These are phyloP conservation scores for Halcyon smyrnensis DNA, from an alignment of 2,797 vertebrate species.

Conservation along the genomic window DNA sequence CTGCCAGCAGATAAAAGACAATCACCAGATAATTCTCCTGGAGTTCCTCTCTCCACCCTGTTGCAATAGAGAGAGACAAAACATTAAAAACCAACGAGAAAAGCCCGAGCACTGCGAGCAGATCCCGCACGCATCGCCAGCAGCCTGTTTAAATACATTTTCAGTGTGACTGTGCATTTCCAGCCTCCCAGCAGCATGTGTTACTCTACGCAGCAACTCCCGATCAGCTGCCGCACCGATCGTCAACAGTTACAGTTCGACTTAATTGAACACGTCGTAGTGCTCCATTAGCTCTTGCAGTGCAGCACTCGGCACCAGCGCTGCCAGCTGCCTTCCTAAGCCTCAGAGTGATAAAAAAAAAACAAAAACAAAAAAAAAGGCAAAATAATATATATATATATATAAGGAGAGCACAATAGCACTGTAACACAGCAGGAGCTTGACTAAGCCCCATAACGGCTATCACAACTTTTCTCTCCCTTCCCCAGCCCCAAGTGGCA, in stretches of 20 bases:
- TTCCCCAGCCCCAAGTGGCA: background rate
- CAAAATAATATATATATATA: background rate
- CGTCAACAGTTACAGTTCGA: background rate
- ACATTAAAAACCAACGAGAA: background rate
- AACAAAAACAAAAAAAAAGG: background rate
- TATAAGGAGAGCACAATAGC: accelerated
- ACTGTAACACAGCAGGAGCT: background rate
- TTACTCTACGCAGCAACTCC: background rate
- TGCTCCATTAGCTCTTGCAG: slow-evolving; percentile 24
- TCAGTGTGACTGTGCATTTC: background rate
- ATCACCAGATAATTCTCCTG: background rate
- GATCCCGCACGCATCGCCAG: background rate
- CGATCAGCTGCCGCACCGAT: background rate
- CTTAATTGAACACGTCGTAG: slow-evolving; percentile 17
- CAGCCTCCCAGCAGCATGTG: background rate
- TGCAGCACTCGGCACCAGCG: background rate
- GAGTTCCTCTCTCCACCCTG: background rate
- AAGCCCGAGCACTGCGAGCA: accelerated
- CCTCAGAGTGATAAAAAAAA: background rate
- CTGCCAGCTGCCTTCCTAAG: background rate
- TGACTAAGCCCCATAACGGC: background rate
- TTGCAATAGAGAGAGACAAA: background rate
- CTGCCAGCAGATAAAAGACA: background rate
- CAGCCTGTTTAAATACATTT: background rate
- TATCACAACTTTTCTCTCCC: background rate